Evolutionary conservation across 2,888 invertebrate genomes (phyloP).

Genomic region (Diarsia dahlii): DNA sequence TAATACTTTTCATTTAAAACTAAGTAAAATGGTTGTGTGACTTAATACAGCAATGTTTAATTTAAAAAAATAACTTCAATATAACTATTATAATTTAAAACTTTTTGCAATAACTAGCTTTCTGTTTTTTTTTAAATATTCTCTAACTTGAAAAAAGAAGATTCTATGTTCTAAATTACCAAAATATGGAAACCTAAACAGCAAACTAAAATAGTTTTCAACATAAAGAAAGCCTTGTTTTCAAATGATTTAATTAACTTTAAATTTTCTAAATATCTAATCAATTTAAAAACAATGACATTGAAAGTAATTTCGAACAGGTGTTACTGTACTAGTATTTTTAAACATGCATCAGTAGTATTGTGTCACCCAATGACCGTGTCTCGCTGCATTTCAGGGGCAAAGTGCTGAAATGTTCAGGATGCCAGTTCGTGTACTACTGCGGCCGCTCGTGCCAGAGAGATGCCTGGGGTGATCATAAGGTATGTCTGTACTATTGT

Average conservation of each 20-base stretch:
- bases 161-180: background rate
- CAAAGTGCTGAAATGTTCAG: conserved; percentile 95
- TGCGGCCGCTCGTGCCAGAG: conserved; percentile 95
- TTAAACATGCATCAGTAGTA: conserved; percentile 35
- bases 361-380: conserved; percentile 48
- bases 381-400: conserved; percentile 88
- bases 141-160: too few species aligned
- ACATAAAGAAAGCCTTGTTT: background rate
- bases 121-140: background rate
- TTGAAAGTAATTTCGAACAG: conserved; percentile 14
- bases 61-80: background rate
- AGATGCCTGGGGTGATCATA: conserved; percentile 95
- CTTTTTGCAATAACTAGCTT: background rate
- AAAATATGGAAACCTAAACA: background rate
- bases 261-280: background rate
- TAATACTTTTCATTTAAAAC: background rate
- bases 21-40: background rate
- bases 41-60: background rate
- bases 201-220: background rate
- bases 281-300: background rate
- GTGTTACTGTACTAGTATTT: conserved; percentile 43
- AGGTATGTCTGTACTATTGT: conserved; percentile 80
- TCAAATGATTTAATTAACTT: conserved; percentile 1
- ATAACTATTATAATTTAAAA: background rate
- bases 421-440: conserved; percentile 95